Conservation (phyloP, 2,888 invertebrate genomes). For the Drosophila dives region DNA sequence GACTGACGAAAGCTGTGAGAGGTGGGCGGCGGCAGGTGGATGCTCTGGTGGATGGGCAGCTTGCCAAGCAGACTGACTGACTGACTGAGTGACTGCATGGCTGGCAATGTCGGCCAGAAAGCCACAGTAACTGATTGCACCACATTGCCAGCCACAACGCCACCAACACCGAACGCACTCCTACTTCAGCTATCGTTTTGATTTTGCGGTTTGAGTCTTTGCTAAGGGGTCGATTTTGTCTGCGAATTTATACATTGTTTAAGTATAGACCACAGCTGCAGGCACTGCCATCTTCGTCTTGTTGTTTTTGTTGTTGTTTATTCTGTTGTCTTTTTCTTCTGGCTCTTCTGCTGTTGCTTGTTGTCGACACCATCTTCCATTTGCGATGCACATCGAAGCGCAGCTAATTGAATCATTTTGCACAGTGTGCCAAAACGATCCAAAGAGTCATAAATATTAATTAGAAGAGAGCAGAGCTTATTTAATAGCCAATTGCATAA, state of each 20-base stretch:
- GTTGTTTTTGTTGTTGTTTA: conserved; percentile 8
- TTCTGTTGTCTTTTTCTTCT: conserved; percentile 20
- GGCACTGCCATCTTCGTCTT: conserved; percentile 21
- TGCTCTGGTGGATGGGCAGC: conserved; percentile 52
- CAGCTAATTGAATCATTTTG: conserved; percentile 75
- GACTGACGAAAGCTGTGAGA: conserved; percentile 69
- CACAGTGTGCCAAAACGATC: conserved; percentile 59
- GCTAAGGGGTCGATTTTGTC: conserved; percentile 52
- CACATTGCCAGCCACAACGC: conserved; percentile 70
- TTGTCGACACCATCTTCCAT: conserved; percentile 69
- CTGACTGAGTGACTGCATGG: conserved; percentile 24
- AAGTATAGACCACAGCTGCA: conserved; percentile 72
- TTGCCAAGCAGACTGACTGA: conserved; percentile 50
- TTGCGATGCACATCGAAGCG: conserved; percentile 78
- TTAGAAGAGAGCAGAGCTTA: neutral
- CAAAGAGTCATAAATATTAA: conserved; percentile 22
- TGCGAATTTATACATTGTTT: conserved; percentile 78
- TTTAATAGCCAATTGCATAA: conserved; percentile 1
- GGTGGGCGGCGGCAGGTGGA: conserved; percentile 24
- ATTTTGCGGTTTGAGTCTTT: conserved; percentile 7
- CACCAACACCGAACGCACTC: conserved; percentile 51
- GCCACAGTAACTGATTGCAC: conserved; percentile 80
- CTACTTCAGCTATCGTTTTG: conserved; percentile 35
- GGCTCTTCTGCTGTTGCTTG: conserved; percentile 33
- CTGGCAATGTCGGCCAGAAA: conserved; percentile 67